Base-by-base conservation (phyloP, 2,888 invertebrate species). In the Polymixis flavicincta region DNA sequence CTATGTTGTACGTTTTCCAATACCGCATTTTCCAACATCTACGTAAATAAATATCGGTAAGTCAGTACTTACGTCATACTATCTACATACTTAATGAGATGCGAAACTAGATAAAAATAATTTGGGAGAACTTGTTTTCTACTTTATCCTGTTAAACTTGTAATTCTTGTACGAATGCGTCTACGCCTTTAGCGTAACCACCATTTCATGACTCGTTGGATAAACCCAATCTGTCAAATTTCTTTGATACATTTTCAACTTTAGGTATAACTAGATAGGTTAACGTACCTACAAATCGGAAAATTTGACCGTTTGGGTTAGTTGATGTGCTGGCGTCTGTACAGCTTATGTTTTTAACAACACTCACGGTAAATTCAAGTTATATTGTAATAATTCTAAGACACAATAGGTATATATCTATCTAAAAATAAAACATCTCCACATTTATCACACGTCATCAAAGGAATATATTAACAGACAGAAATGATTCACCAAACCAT, bases 11-110 rank as follows among this genome's bases (percentile, higher is more conserved):
- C 19, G 37, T 48, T 25, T 57, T 22, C 8, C 25, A 22, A 25
- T 75, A 57, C 37, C 13, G 13, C 72, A 76, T 50, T 76, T 45
- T 28, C 22, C 28, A 22, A 11, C 11, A 48, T 1, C 25, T 25
- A 25, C 45, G 22, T 37, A 17, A 19, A 28, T 32, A 74, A 48
- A 25, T 25, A 55, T 22, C 55, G 19, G 54, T 32, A 28, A 19
- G 4, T 32, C 13, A n/a, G n/a, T n/a, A n/a, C 45, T 11, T 17
- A 50, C 76, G 59, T 73, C 59, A 73, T 50, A 37, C 1, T 37
- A n/a, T n/a, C n/a, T n/a, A n/a, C n/a, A n/a, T n/a, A 25, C 45
- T 45, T 25, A 74, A 5, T 45, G 3, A 42, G 11, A 71, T 14
- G 22, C 37, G 13, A 9, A 42, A 42, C 13, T n/a, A 45, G 42